Base-by-base conservation (phyloP, 2,113 vertebrate species). In the Sander vitreus region DNA sequence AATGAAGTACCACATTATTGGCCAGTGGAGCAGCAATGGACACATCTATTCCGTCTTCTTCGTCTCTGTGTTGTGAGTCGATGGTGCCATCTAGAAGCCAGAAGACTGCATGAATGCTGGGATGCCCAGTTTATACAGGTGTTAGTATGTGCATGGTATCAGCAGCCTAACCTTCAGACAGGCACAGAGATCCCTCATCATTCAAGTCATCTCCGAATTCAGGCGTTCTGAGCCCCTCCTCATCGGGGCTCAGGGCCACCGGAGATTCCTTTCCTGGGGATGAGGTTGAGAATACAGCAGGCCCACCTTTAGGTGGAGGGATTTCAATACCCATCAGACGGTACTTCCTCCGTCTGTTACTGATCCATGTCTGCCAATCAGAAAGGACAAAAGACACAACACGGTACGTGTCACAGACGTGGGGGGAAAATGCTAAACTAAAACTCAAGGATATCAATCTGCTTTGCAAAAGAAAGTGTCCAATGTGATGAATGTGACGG, bases 291-390 rank as follows among this genome's bases (percentile, higher is more conserved):
- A 99, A 99, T 89, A 96, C 95, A 89, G 97, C 97, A 87, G 98
- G 97, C 33, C 98, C 98, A 76, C 98, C 97, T 94, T 97, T 97
- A 78, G 98, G 97, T 78, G 97, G 97, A 67, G 97, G 98, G 84
- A 99, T 97, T 93, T 99, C 98, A 92, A 99, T 99, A 78, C 97
- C 97, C 97, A 99, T 98, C 89, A 99, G 96, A 83, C 98, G 98
- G 82, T 97, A 99, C 94, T 99, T 99, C 89, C 98, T 96, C 93
- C 98, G 97, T 89, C 97, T 96, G 95, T 99, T 99, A 89, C 98
- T 98, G 92, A 99, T 99, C 98, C 98, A 99, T 58, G 98, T 99
- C 98, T 99, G 96, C 30, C 62, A 67, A 69, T 45, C n/a, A 66
- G 65, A 75, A 55, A 73, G 50, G 54, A 57, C 23, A 57, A 6